Evolutionary conservation across 2,797 vertebrate species (phyloP), one percentile per base, ranked within the genome.

Genomic region (Periparus ater): DNA sequence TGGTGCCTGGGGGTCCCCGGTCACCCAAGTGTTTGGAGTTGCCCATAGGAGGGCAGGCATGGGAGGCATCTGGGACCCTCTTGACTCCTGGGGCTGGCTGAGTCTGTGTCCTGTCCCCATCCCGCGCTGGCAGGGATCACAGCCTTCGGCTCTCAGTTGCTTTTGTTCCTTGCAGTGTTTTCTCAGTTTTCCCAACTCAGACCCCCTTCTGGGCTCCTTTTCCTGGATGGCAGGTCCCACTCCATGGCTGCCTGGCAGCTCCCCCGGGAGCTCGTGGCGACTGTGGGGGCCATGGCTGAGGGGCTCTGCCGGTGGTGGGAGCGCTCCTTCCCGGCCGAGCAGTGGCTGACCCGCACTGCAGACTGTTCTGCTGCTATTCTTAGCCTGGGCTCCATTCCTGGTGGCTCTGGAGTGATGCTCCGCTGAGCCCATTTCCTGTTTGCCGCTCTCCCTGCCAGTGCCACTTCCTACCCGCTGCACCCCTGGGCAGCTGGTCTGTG

Each of bases 101-200:
- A 84, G 48, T 30, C 58, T 5, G 1, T 0, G 3, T 58, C 55
- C 79, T 19, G 26, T 73, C 53, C 67, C 65, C 72, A 13, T 7
- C 60, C 72, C 2, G 0, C 0, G 0, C 34, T 2, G 4, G 19
- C 4, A 4, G 32, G 34, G 21, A 20, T 75, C 19, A 3, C 20
- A 27, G 68, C 72, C 68, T 65, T 70, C 1, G 0, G n/a, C 79
- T 67, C 72, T 0, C 0, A 21, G 60, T 8, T 27, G 51, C 79
- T 73, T 94, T 93, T 86, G n/a, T 55, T 86, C 34, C 74, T 45
- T 1, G 0, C 8, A 1, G 29, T 26, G 60, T 91, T 79, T 30
- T 30, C 83, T 88, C 11, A 0, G 30, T 68, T 77, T 61, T 80
- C 68, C 83, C 7, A 8, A 0, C n/a, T 45, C 10, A 3, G 1